Conservation (phyloP, 2,888 invertebrate species). For the Epinotia bilunana region DNA sequence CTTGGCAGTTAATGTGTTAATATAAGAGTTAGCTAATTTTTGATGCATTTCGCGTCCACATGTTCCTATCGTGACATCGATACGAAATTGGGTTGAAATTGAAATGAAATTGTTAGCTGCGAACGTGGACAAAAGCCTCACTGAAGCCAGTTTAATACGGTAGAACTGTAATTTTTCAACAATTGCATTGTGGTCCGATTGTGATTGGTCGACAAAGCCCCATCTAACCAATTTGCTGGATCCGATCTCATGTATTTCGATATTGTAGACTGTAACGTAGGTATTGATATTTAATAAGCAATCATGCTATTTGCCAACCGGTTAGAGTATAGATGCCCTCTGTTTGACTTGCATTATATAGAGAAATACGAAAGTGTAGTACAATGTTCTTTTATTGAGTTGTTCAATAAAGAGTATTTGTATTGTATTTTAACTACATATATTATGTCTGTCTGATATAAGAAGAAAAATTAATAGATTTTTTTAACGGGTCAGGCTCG, state of each 20-base stretch:
- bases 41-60: background rate
- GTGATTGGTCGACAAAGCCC: slow-evolving; percentile 1
- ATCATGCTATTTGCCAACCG: background rate
- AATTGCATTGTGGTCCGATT: slow-evolving; percentile 4
- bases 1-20: too few species aligned
- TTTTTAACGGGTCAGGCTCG: too few species aligned
- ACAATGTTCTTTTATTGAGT: too few species aligned
- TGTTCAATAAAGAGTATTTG: too few species aligned
- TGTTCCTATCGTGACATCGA: background rate
- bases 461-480: too few species aligned
- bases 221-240: slow-evolving; percentile 14
- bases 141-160: slow-evolving; percentile 1
- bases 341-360: too few species aligned
- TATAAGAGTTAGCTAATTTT: background rate
- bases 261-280: background rate
- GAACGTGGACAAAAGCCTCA: background rate
- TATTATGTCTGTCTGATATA: too few species aligned
- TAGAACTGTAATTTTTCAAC: slow-evolving; percentile 12
- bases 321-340: too few species aligned
- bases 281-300: background rate
- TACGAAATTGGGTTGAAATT: background rate
- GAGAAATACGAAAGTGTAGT: too few species aligned
- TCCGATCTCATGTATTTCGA: background rate
- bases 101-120: background rate
- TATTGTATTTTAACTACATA: too few species aligned